These are phyloP conservation scores for Helleia helle DNA, from an alignment of 2,888 invertebrate species.

Conservation along the genomic window DNA sequence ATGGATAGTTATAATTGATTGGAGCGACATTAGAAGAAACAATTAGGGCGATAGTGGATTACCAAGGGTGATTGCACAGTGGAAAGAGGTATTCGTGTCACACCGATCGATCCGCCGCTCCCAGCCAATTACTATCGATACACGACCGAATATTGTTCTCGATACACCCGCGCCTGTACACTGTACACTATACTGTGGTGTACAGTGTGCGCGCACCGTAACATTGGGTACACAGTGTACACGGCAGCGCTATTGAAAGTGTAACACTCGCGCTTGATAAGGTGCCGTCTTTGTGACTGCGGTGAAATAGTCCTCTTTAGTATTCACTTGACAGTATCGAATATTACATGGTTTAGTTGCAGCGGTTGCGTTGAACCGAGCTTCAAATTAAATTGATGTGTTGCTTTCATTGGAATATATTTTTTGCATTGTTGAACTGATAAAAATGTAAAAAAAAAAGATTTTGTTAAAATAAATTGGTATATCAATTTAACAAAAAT, in stretches of 20 bases:
- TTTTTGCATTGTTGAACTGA: no score
- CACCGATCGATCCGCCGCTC: constrained; percentile 59
- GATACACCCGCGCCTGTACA: constrained; percentile 31
- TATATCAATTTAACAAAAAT: no score
- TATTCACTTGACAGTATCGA: constrained; percentile 9
- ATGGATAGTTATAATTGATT: constrained; percentile 47
- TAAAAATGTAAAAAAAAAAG: no score
- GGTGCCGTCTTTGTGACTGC: constrained; percentile 11
- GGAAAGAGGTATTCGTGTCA: constrained; percentile 62
- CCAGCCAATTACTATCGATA: constrained; percentile 60
- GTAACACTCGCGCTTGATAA: constrained; percentile 11
- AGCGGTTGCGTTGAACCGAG: constrained; percentile 8
- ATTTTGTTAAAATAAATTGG: no score
- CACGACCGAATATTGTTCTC: constrained; percentile 60
- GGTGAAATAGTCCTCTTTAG: constrained; percentile 10
- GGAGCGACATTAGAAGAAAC: constrained; percentile 58
- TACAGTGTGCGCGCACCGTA: no score
- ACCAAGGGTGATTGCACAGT: constrained; percentile 54
- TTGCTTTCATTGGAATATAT: no score
- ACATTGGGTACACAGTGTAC: constrained; percentile 7
- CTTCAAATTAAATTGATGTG: no score
- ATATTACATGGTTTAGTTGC: constrained; percentile 3
- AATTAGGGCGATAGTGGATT: constrained; percentile 65
- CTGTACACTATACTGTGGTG: no score
- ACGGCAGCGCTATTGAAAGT: constrained; percentile 10